Evolutionary conservation across 2,113 vertebrate genomes (phyloP).

Genomic region (Pyrgilauda ruficollis): DNA sequence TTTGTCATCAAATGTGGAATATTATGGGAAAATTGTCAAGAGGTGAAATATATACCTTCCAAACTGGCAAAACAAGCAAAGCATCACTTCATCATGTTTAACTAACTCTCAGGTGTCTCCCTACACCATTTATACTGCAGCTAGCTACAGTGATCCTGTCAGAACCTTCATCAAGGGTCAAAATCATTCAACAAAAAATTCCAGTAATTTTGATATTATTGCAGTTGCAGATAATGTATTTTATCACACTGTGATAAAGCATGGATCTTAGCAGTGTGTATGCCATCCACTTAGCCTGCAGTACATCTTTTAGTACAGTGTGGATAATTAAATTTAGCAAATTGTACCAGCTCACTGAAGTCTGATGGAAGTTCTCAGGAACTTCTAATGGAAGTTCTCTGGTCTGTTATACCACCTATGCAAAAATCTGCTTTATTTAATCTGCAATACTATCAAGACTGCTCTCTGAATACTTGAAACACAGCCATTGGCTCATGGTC

Average conservation of each 20-base stretch:
- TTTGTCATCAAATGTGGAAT: conserved; percentile 63
- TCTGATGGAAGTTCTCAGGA: neutral
- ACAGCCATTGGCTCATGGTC: neutral
- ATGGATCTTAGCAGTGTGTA: neutral
- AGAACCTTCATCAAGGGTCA: neutral
- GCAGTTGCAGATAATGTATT: neutral
- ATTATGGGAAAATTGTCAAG: conserved; percentile 29
- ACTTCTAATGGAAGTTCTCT: neutral
- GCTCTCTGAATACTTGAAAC: neutral
- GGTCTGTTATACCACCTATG: neutral
- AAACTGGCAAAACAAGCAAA: conserved; percentile 32
- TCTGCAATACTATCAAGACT: neutral
- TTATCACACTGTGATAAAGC: neutral
- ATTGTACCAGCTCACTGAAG: neutral
- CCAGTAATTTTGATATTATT: neutral
- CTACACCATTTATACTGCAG: neutral
- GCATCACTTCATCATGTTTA: conserved; percentile 58
- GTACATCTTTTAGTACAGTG: neutral
- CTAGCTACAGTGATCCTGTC: neutral
- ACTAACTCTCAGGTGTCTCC: neutral
- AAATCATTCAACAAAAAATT: neutral
- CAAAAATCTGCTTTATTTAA: neutral
- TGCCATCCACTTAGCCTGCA: neutral
- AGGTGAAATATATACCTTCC: conserved; percentile 48
- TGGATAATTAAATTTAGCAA: neutral